These are phyloP conservation scores for Gasteruption jaculator DNA, from an alignment of 2,888 invertebrate species.

Conservation along the genomic window DNA sequence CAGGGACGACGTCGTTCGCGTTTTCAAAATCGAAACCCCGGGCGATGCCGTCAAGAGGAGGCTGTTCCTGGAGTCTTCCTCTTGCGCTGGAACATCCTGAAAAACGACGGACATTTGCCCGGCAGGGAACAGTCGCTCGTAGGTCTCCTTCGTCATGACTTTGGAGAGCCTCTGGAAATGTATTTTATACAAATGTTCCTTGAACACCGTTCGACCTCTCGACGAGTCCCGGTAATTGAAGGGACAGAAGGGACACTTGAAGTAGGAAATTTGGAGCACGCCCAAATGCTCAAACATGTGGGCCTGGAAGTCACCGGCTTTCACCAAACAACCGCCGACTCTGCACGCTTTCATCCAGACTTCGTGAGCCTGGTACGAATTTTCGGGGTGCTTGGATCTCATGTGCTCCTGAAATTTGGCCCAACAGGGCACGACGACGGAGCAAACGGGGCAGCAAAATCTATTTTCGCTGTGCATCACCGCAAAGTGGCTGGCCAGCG, in stretches of 20 bases:
- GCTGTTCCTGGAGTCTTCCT: no score
- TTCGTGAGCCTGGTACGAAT: no score
- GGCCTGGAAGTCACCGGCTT: slow-evolving; percentile 30
- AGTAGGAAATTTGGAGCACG: slow-evolving; percentile 27
- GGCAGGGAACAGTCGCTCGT: no score
- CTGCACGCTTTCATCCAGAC: slow-evolving; percentile 29
- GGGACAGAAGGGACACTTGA: slow-evolving; percentile 37
- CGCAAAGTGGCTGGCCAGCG: slow-evolving; percentile 37
- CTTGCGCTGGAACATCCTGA: no score
- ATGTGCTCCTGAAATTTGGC: slow-evolving; percentile 31
- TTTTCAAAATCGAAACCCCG: no score
- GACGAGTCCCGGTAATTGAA: slow-evolving; percentile 22
- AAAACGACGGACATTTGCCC: no score
- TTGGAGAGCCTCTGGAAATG: slow-evolving; percentile 28
- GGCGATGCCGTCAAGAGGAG: no score
- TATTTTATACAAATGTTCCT: slow-evolving; percentile 28
- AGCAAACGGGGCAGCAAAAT: slow-evolving; percentile 35
- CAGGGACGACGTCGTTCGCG: no score
- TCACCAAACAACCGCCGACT: slow-evolving; percentile 29
- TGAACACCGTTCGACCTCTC: slow-evolving; percentile 21
- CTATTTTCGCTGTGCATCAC: slow-evolving; percentile 35
- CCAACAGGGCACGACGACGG: slow-evolving; percentile 30
- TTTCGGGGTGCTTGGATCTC: slow-evolving; percentile 28
- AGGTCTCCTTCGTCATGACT: slow-evolving; percentile 24
- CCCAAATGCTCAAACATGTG: slow-evolving; percentile 34